These are phyloP conservation scores for Acronicta alni DNA, from an alignment of 2,888 invertebrate genomes.

Conservation along the genomic window DNA sequence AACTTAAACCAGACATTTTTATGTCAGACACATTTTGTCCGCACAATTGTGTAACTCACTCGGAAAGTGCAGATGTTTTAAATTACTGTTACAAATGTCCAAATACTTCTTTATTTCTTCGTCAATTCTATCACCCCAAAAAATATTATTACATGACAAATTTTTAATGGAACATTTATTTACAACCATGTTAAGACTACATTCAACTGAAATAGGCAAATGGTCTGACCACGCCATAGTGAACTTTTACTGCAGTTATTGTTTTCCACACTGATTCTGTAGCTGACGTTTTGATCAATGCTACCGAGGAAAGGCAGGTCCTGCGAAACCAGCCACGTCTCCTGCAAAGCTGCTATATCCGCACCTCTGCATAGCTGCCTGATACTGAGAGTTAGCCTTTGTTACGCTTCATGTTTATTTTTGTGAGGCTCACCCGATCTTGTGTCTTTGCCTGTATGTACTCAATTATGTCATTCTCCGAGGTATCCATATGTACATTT, in stretches of 20 bases:
- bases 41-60: conserved; percentile 1
- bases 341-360: conserved; percentile 12
- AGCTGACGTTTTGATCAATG: conserved; percentile 6
- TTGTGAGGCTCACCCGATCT: neutral
- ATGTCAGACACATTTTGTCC: conserved; percentile 6
- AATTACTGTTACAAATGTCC: conserved; percentile 3
- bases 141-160: neutral
- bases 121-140: conserved; percentile 4
- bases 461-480: neutral
- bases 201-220: neutral
- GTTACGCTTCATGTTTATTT: neutral
- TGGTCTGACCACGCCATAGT: conserved; percentile 2
- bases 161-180: neutral
- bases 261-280: conserved; percentile 2
- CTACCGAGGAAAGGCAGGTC: conserved; percentile 11
- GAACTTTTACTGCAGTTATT: neutral
- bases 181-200: neutral
- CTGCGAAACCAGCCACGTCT: conserved; percentile 16
- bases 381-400: neutral
- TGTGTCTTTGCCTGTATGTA: neutral
- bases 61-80: conserved; percentile 4
- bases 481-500: neutral
- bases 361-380: conserved; percentile 1
- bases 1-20: too few relatives aligned
- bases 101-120: conserved; percentile 2